Percentiles rank a stretch among this genome's conserved stretches.
Evolutionary conservation across 2,888 invertebrate genomes (phyloP).

Genomic region (Artemia sinica): DNA sequence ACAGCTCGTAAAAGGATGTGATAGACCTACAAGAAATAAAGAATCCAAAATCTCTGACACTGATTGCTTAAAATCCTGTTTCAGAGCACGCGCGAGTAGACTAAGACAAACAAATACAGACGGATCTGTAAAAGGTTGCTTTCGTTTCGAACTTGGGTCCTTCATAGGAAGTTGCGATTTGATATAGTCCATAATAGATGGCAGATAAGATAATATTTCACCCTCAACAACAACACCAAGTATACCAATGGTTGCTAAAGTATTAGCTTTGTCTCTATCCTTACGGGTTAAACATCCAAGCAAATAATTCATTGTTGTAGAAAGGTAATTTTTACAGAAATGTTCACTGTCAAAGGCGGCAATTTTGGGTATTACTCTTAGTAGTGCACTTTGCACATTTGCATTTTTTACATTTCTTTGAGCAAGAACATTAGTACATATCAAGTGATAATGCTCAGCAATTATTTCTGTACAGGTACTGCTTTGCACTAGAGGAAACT

Average conservation of each 20-base stretch:
- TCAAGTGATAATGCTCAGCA: conserved; percentile 59
- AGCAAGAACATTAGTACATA: conserved; percentile 58
- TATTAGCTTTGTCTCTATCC: conserved; percentile 66
- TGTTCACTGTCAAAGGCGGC: conserved; percentile 54
- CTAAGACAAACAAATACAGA: conserved; percentile 86
- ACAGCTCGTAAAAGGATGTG: conserved; percentile 73
- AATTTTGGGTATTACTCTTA: conserved; percentile 70
- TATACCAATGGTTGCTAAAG: conserved; percentile 75
- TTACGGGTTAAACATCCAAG: conserved; percentile 55
- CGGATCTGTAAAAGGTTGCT: conserved; percentile 50
- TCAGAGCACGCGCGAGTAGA: conserved; percentile 67
- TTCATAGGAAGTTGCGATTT: conserved; percentile 54
- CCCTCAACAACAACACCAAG: conserved; percentile 72
- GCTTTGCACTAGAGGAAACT: conserved; percentile 53
- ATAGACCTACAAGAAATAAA: conserved; percentile 80
- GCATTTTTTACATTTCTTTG: conserved; percentile 53
- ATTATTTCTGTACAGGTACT: conserved; percentile 66
- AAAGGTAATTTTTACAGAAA: conserved; percentile 38
- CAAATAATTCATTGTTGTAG: conserved; percentile 56
- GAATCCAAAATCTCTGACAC: conserved; percentile 69
- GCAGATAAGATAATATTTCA: conserved; percentile 58
- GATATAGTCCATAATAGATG: conserved; percentile 67
- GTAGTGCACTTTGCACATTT: conserved; percentile 68
- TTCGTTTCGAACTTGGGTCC: conserved; percentile 57
- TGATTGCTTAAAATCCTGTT: conserved; percentile 48